Evolutionary conservation across 2,113 vertebrate species (phyloP), one percentile per base, ranked within the genome.

Genomic region (Salminus brasiliensis): DNA sequence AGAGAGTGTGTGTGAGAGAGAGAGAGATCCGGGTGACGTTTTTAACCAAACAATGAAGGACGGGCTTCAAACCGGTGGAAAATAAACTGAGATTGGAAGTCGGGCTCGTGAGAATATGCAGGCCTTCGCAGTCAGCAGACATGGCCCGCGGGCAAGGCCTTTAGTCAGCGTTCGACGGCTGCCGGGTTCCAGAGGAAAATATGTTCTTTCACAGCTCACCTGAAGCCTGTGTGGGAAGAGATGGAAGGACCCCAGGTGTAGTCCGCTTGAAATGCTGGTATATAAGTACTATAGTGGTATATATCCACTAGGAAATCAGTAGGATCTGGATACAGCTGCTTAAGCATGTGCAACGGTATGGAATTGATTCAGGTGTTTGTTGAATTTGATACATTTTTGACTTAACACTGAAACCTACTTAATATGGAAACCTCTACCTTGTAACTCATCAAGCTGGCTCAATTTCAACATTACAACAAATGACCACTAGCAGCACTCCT

Each of bases 41-140:
- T 89, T 85, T 88, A 84, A 84, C 82, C 83, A 74, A 87, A 91
- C 84, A 88, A 74, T 83, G 84, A 89, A 84, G 84, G 89, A 83
- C 39, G 83, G 84, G 78, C 83, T 84, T 90, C 81, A 88, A 88
- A 90, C 80, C 74, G 72, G 53, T 71, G 74, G 76, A 82, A 84
- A 84, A 85, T 81, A 89, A 88, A 90, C 83, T 36, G 71, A 1
- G 53, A 72, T 84, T 84, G 77, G 76, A 87, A 87, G 73, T 76
- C 45, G 80, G 62, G 49, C 30, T 43, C n/a, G 25, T 57, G 69
- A 47, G n/a, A 62, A 78, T 29, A 76, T 66, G n/a, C 69, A 34
- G 45, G 49, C 65, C 66, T 53, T 41, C 16, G 6, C 34, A 53
- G 59, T 36, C 39, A 25, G n/a, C 16, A 29, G 25, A 65, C 72